These are phyloP conservation scores for Coranthus polyacanthus DNA, from an alignment of 2,797 vertebrate species.

Conservation along the genomic window DNA sequence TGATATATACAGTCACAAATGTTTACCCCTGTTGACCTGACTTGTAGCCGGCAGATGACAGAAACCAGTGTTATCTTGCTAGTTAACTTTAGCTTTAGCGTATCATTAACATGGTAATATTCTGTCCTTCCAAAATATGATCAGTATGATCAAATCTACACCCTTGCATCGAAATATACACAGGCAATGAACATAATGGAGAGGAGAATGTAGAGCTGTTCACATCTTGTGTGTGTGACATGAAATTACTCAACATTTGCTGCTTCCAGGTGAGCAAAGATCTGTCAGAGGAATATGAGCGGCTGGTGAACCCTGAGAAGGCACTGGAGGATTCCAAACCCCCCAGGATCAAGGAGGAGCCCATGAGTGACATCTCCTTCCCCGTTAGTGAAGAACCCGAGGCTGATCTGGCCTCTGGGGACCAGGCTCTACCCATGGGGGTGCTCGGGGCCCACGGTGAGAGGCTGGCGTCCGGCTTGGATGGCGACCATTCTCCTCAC, in stretches of 20 bases:
- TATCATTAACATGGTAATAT: too few relatives aligned
- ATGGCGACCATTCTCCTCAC: conserved; percentile 94
- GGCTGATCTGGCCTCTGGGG: conserved; percentile 91
- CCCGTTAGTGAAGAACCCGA: conserved; percentile 94
- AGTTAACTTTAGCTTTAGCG: too few relatives aligned
- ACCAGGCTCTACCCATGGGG: conserved; percentile 93
- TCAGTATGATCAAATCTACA: too few relatives aligned
- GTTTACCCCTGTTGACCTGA: too few relatives aligned
- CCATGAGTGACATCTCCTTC: conserved; percentile 93
- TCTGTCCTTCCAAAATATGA: too few relatives aligned
- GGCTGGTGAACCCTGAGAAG: conserved; percentile 96
- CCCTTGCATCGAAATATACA: conserved; percentile 2
- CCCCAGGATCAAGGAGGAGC: conserved; percentile 95
- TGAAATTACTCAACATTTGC: neutral
- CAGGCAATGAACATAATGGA: neutral
- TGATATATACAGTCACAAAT: too few relatives aligned
- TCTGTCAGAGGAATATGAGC: conserved; percentile 96
- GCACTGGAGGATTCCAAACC: conserved; percentile 94
- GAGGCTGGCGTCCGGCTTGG: conserved; percentile 90
- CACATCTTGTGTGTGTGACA: neutral
- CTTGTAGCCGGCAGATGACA: neutral
- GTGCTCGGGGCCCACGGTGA: conserved; percentile 92
- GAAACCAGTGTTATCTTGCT: neutral
- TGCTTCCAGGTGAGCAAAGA: conserved; percentile 92
- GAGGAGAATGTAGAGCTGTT: neutral